These are phyloP conservation scores for Trachelus troglodyta DNA, from an alignment of 2,888 invertebrate genomes.

Conservation along the genomic window DNA sequence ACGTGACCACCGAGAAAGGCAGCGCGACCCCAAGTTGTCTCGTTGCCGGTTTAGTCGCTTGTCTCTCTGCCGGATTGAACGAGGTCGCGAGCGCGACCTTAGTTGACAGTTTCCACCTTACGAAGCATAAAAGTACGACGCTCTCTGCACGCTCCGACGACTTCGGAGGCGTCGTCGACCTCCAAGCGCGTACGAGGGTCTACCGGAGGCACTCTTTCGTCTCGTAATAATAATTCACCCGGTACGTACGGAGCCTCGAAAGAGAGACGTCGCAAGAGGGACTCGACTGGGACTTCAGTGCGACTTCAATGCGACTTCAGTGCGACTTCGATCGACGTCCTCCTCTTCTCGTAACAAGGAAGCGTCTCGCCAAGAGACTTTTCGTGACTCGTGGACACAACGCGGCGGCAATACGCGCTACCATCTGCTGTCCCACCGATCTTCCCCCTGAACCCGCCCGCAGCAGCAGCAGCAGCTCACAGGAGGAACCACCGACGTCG, in stretches of 20 bases:
- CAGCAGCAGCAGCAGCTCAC: not conserved
- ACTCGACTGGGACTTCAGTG: too few species aligned
- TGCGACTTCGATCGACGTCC: not conserved
- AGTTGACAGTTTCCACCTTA: constrained; percentile 31
- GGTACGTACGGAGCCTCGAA: constrained; percentile 1
- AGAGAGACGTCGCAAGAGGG: not conserved
- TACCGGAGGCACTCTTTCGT: constrained; percentile 9
- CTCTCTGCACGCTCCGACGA: constrained; percentile 40
- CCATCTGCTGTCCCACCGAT: not conserved
- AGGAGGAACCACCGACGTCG: not conserved
- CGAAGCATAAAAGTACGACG: constrained; percentile 10
- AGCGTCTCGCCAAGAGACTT: not conserved
- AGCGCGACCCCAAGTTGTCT: not conserved
- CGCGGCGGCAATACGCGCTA: not conserved
- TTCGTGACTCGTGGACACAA: not conserved
- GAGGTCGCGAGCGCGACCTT: constrained; percentile 31
- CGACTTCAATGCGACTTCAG: too few species aligned
- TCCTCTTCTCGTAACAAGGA: not conserved
- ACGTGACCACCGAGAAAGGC: not conserved
- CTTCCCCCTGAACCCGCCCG: not conserved
- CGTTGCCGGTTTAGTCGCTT: not conserved
- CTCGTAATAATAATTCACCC: constrained; percentile 30
- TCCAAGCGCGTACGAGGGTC: constrained; percentile 29
- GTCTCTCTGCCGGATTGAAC: constrained; percentile 18
- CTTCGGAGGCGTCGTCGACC: constrained; percentile 38